Conservation (phyloP, 2,888 invertebrate species). For the Hemicrepidius hirtus region DNA sequence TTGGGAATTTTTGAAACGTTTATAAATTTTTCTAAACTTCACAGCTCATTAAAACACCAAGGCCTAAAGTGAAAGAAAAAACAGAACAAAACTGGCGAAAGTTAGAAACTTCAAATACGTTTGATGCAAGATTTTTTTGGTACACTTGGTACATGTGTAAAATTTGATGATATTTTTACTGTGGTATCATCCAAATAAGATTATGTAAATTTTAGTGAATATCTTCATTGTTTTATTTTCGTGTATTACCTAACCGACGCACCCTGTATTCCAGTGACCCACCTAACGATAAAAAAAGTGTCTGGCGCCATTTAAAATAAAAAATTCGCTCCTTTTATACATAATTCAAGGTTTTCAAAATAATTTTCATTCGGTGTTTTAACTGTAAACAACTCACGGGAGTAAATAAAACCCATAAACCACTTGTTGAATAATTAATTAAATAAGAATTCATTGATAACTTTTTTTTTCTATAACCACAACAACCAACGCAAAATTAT, state of each 20-base stretch:
- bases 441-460: not conserved
- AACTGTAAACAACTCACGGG: not conserved
- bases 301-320: not conserved
- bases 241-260: not conserved
- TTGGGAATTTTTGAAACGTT: too few species aligned
- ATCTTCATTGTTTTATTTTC: conserved; percentile 5
- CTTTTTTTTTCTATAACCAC: not conserved
- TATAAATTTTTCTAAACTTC: too few species aligned
- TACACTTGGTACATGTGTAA: too few species aligned
- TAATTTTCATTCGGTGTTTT: not conserved
- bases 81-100: too few species aligned
- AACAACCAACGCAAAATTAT: not conserved
- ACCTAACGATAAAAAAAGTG: not conserved
- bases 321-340: not conserved
- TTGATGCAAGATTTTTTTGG: too few species aligned
- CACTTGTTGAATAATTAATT: not conserved
- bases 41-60: too few species aligned
- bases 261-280: not conserved
- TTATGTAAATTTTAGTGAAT: not conserved
- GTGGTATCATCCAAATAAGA: too few species aligned
- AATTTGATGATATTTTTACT: too few species aligned
- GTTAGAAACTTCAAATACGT: too few species aligned
- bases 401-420: conserved; percentile 1
- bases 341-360: not conserved
- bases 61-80: too few species aligned